phyloP scores from a whole-genome alignment of 2,797 vertebrate species.

The Ficedula albicollis region DNA sequence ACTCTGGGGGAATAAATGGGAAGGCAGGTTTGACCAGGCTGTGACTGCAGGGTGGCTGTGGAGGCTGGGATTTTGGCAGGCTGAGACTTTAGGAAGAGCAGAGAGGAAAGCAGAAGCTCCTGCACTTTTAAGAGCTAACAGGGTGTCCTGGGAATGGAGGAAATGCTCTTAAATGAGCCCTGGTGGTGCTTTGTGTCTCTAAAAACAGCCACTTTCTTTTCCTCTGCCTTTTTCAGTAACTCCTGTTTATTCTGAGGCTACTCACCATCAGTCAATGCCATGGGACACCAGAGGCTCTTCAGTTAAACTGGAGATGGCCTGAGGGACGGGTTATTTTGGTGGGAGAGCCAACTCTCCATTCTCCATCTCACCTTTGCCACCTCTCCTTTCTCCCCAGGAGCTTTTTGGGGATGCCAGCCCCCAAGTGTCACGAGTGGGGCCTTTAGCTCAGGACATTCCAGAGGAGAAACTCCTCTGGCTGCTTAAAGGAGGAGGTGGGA shows the following conservation, averaged over 20 bases:
- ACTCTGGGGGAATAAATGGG: neutral
- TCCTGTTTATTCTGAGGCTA: neutral
- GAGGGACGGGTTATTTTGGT: neutral
- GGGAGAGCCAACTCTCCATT: neutral
- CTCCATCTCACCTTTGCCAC: neutral
- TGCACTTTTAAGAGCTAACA: neutral
- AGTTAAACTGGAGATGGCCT: neutral
- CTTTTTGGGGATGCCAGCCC: neutral
- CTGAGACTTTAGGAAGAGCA: neutral
- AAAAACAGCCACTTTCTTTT: neutral
- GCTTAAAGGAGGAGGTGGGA: neutral
- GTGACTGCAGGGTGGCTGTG: neutral
- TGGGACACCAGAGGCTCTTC: neutral
- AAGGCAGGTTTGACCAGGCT: neutral
- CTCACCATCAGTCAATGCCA: neutral
- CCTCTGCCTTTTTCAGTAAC: neutral
- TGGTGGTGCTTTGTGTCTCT: neutral
- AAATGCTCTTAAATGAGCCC: neutral
- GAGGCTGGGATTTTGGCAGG: neutral
- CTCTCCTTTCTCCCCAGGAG: neutral
- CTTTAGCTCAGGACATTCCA: neutral
- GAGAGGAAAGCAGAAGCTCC: neutral
- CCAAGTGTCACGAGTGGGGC: rapidly evolving
- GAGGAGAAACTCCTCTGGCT: neutral
- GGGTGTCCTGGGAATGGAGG: neutral